Evolutionary conservation across 1,140 invertebrate species (phyloP).

Genomic region (Phocides pigmalion): DNA sequence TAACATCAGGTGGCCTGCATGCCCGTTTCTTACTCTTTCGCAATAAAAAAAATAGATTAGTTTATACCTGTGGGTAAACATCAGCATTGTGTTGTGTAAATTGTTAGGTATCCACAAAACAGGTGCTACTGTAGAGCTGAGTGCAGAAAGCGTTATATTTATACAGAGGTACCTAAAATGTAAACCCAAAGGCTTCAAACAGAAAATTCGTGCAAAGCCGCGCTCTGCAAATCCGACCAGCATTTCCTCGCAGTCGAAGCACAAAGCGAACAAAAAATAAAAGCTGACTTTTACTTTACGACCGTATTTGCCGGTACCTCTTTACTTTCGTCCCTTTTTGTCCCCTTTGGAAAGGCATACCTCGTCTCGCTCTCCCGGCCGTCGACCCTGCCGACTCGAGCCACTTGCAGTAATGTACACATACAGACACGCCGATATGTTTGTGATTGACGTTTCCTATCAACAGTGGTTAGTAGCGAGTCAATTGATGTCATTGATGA

Average conservation of each 20-base stretch:
- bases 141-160: not conserved
- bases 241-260: constrained; percentile 44
- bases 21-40: no score
- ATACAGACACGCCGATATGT: constrained; percentile 26
- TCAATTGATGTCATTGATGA: constrained; percentile 25
- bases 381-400: constrained; percentile 57
- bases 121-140: no score
- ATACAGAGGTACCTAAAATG: not conserved
- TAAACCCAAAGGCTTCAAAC: constrained; percentile 2
- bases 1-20: no score
- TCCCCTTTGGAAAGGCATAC: constrained; percentile 19
- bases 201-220: constrained; percentile 29
- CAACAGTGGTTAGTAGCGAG: constrained; percentile 25
- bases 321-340: constrained; percentile 42
- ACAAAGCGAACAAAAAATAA: constrained; percentile 59
- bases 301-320: constrained; percentile 60
- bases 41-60: no score
- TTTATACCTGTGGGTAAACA: no score
- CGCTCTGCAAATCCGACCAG: constrained; percentile 25
- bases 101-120: no score
- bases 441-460: constrained; percentile 30
- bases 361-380: constrained; percentile 55
- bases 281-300: constrained; percentile 66
- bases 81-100: no score
- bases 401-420: constrained; percentile 40